phyloP scores from a whole-genome alignment of 2,113 vertebrate species.

The Haplochromis vanheusdeni region DNA sequence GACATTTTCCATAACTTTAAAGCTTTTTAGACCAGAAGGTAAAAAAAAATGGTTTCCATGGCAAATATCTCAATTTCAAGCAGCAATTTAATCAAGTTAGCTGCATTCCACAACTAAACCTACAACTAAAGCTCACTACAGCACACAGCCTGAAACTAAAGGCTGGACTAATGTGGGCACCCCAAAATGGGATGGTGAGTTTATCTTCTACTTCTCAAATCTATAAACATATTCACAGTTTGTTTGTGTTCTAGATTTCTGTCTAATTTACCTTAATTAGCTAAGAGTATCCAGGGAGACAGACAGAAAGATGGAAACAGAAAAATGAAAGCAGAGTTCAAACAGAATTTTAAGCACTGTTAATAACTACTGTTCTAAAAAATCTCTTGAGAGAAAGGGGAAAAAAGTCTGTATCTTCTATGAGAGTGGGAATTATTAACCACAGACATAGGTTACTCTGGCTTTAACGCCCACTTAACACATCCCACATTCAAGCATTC shows the following conservation, averaged over 20 bases:
- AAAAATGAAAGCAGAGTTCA: neutral
- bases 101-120: neutral
- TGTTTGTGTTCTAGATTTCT: neutral
- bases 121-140: neutral
- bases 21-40: neutral
- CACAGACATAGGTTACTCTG: neutral
- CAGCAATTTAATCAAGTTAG: neutral
- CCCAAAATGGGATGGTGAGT: neutral
- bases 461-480: neutral
- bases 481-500: neutral
- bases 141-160: neutral
- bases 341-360: neutral
- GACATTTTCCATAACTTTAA: neutral
- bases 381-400: neutral
- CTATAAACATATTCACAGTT: neutral
- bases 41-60: neutral
- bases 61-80: neutral
- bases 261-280: conserved; percentile 32
- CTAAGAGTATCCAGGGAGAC: conserved; percentile 13
- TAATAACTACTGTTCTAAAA: neutral
- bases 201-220: neutral
- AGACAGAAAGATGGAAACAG: neutral
- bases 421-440: neutral
- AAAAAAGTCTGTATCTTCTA: neutral
- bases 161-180: neutral